These are phyloP conservation scores for Ceratotherium simum DNA, from an alignment of 2,113 vertebrate genomes.

Conservation along the genomic window DNA sequence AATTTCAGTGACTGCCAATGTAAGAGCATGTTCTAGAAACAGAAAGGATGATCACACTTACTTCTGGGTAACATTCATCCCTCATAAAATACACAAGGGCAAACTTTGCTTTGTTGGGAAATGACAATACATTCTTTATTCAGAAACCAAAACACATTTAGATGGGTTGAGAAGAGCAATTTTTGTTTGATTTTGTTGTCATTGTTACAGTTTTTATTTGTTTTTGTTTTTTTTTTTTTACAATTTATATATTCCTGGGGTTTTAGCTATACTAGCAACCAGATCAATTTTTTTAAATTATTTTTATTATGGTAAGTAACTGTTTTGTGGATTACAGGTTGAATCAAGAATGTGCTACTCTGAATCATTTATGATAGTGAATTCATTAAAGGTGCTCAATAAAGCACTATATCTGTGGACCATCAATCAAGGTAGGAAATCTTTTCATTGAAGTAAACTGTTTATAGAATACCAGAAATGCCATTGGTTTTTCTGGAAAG, in stretches of 20 bases:
- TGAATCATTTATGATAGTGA: slow-evolving; percentile 61
- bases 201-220: slow-evolving; percentile 1
- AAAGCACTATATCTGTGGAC: slow-evolving; percentile 53
- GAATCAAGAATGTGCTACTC: slow-evolving; percentile 49
- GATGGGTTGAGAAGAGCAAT: neutral
- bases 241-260: slow-evolving; percentile 3
- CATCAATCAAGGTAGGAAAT: slow-evolving; percentile 68
- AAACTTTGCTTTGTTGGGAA: slow-evolving; percentile 49
- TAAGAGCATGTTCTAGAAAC: slow-evolving; percentile 59
- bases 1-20: slow-evolving; percentile 62
- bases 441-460: slow-evolving; percentile 70
- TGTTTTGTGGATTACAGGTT: slow-evolving; percentile 30
- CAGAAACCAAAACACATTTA: slow-evolving; percentile 28
- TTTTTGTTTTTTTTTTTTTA: neutral
- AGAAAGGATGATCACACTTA: slow-evolving; percentile 58
- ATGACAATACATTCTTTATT: slow-evolving; percentile 37
- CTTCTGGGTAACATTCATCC: neutral
- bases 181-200: slow-evolving; percentile 34
- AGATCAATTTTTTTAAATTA: slow-evolving; percentile 40
- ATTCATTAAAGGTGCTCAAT: slow-evolving; percentile 72
- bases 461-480: slow-evolving; percentile 68
- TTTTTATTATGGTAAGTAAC: slow-evolving; percentile 40
- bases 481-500: slow-evolving; percentile 70
- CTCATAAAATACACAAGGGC: neutral
- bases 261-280: slow-evolving; percentile 13